phyloP scores from a whole-genome alignment of 53 echinoderm and acorn worm species.

The Holothuria scabra region DNA sequence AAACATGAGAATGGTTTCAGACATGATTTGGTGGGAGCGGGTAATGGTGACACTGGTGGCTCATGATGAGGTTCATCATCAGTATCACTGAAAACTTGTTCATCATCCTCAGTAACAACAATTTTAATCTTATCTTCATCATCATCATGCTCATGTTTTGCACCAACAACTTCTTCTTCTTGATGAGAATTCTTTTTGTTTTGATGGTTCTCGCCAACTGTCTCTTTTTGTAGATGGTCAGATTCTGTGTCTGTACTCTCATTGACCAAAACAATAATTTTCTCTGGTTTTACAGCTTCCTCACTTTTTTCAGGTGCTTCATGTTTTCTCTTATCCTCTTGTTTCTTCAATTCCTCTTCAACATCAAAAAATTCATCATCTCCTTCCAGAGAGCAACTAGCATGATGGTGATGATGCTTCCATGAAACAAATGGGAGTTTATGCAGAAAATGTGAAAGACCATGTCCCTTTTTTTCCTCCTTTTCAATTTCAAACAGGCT shows the following conservation, averaged over 20 bases:
- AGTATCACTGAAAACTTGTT: constrained; percentile 43
- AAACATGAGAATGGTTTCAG: neutral
- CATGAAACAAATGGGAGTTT: constrained; percentile 28
- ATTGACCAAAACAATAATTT: constrained; percentile 16
- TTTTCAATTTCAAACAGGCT: constrained; percentile 15
- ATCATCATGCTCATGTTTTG: too few relatives aligned
- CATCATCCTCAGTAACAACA: neutral
- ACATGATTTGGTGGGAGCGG: constrained; percentile 14
- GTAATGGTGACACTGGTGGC: constrained; percentile 14
- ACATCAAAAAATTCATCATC: constrained; percentile 14
- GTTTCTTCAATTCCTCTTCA: constrained; percentile 21
- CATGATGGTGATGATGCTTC: constrained; percentile 13
- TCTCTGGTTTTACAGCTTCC: neutral
- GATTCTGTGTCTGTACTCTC: constrained; percentile 8
- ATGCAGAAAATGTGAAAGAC: constrained; percentile 8
- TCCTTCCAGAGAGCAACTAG: neutral
- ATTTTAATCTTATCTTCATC: neutral
- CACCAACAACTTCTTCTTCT: neutral
- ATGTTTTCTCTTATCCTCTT: neutral
- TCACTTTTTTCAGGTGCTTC: neutral
- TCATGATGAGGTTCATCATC: constrained; percentile 14
- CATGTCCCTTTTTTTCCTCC: constrained; percentile 31
- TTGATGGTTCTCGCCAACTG: neutral
- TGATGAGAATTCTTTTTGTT: neutral
- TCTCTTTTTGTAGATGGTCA: neutral